These are phyloP conservation scores for Melanostigma gelatinosum DNA, from an alignment of 2,113 vertebrate species.

Conservation along the genomic window DNA sequence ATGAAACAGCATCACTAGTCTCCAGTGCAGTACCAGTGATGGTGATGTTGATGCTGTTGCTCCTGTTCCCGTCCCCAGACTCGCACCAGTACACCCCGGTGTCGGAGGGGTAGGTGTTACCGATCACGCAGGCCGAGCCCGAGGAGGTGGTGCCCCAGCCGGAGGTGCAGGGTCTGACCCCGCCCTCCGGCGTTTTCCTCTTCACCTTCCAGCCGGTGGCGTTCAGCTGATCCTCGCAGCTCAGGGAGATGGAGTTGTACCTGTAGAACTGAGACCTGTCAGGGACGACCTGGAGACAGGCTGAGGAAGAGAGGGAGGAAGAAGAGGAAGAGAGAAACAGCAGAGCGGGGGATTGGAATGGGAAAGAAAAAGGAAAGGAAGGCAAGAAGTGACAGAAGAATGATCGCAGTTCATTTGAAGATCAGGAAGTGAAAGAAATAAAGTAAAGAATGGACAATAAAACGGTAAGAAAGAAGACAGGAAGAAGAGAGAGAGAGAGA, in stretches of 20 bases:
- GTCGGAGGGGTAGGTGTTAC: constrained; percentile 55
- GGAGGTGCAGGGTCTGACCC: constrained; percentile 35
- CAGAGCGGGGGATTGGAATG: too few relatives aligned
- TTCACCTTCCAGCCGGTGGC: constrained; percentile 56
- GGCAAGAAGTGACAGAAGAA: neutral
- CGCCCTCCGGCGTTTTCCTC: constrained; percentile 14
- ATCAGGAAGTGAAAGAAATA: neutral
- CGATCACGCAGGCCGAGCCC: constrained; percentile 18
- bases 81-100: constrained; percentile 69
- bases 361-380: too few relatives aligned
- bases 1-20: neutral
- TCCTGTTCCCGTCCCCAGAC: neutral
- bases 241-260: constrained; percentile 49
- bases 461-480: neutral
- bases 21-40: constrained; percentile 44
- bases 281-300: constrained; percentile 50
- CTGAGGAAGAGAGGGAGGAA: neutral
- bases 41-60: constrained; percentile 51
- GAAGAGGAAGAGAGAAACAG: neutral
- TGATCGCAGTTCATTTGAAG: neutral
- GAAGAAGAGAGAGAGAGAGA: too few relatives aligned
- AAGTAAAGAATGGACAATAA: neutral
- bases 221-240: constrained; percentile 31
- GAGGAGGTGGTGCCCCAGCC: constrained; percentile 45
- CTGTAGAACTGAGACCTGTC: constrained; percentile 56